These are phyloP conservation scores for Caenorhabditis auriculariae DNA, from an alignment of 2,888 invertebrate genomes.

Conservation along the genomic window DNA sequence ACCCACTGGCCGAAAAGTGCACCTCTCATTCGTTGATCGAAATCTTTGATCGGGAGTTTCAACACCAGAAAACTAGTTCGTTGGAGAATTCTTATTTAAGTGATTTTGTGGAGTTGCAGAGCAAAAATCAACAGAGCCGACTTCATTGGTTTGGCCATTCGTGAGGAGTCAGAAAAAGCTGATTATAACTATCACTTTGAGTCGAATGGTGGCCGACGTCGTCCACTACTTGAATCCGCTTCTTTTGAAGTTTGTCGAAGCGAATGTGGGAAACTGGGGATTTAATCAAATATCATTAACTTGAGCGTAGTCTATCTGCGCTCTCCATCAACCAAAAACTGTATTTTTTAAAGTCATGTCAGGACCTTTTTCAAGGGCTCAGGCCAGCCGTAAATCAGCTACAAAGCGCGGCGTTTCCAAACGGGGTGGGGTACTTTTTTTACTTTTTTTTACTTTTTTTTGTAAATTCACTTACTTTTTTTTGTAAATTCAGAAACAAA, in stretches of 20 bases:
- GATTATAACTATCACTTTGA: conserved; percentile 34
- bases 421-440: too few species aligned
- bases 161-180: conserved; percentile 37
- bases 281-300: background rate
- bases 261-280: background rate
- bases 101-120: background rate
- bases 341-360: too few species aligned
- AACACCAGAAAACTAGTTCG: conserved; percentile 9
- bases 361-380: too few species aligned
- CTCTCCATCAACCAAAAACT: background rate
- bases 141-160: too few species aligned
- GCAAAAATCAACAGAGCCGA: background rate
- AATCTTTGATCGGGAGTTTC: conserved; percentile 15
- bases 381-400: too few species aligned
- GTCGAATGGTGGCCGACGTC: conserved; percentile 46
- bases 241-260: conserved; percentile 37
- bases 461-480: background rate
- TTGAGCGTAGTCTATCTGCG: background rate
- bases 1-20: conserved; percentile 15
- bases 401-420: too few species aligned
- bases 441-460: background rate
- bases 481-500: background rate
- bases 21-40: conserved; percentile 18
- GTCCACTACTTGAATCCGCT: conserved; percentile 55
- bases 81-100: background rate